Conservation (phyloP, 2,888 invertebrate genomes). For the Pomacea canaliculata region DNA sequence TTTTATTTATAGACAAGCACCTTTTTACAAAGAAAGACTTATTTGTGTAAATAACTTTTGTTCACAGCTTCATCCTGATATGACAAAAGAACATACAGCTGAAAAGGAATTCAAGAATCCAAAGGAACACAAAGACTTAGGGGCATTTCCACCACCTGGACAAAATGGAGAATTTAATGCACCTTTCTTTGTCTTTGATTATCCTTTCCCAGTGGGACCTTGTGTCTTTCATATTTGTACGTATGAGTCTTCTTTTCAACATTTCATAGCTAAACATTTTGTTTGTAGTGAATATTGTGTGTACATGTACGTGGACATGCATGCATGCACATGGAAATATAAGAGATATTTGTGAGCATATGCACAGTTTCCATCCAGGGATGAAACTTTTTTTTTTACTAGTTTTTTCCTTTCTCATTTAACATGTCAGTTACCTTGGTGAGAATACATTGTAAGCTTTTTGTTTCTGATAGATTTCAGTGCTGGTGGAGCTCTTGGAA, state of each 20-base stretch:
- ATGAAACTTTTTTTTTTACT: too few species aligned
- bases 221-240: slow-evolving; percentile 3
- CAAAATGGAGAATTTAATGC: background rate
- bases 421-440: background rate
- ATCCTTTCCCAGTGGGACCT: background rate
- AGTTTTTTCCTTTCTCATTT: background rate
- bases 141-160: background rate
- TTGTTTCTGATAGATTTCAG: background rate
- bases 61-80: too few species aligned
- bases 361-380: too few species aligned
- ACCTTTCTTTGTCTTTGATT: background rate
- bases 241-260: background rate
- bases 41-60: too few species aligned
- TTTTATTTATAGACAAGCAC: too few species aligned
- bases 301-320: background rate
- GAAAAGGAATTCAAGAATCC: slow-evolving; percentile 4
- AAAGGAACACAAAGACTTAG: background rate
- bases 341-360: too few species aligned
- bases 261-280: background rate
- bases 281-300: background rate
- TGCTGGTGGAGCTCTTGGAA: slow-evolving; percentile 6
- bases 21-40: too few species aligned
- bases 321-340: background rate
- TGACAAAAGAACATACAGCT: background rate
- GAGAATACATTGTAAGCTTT: background rate